Conservation (phyloP, 2,888 invertebrate species). For the Disparrhopalites patrizii region DNA sequence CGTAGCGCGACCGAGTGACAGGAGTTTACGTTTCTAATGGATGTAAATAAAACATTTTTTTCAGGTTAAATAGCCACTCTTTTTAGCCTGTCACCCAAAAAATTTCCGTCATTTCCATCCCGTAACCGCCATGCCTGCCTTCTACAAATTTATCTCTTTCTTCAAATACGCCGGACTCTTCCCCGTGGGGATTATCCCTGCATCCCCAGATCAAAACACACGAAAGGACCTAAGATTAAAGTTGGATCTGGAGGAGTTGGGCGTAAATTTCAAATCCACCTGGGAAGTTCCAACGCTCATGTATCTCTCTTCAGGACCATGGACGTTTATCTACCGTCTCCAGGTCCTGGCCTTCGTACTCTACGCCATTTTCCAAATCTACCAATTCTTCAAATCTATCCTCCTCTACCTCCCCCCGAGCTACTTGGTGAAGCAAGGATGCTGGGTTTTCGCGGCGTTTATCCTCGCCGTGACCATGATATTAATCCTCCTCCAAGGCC, state of each 20-base stretch:
- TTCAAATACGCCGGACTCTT: slow-evolving; percentile 1
- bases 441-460: neutral
- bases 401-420: neutral
- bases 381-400: neutral
- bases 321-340: neutral
- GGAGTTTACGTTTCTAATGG: too few species aligned
- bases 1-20: too few species aligned
- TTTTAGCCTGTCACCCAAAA: too few species aligned
- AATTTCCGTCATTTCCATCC: too few species aligned
- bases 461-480: neutral
- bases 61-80: too few species aligned
- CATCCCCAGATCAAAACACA: neutral
- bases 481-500: neutral
- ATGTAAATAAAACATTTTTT: too few species aligned
- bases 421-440: slow-evolving; percentile 1
- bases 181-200: neutral
- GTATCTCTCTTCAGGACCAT: neutral
- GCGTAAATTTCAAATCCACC: neutral
- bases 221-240: neutral
- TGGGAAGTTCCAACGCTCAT: neutral
- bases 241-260: neutral
- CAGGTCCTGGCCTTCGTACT: neutral
- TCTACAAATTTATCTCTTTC: slow-evolving; percentile 4
- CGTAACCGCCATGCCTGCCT: too few species aligned
- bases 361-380: neutral